These are phyloP conservation scores for Sebastes variabilis DNA, from an alignment of 2,797 vertebrate species.

Conservation along the genomic window DNA sequence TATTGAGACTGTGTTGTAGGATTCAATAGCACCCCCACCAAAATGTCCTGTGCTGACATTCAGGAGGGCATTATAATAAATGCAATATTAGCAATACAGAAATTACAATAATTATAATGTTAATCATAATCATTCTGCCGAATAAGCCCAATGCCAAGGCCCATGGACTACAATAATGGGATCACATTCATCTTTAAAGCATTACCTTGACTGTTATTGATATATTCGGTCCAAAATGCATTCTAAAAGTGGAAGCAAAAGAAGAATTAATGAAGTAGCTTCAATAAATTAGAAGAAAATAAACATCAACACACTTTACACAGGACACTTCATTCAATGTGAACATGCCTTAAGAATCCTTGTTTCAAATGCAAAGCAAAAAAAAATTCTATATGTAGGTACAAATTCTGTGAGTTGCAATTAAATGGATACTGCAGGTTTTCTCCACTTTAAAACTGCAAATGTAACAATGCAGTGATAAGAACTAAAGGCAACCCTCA, in stretches of 20 bases:
- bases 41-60: neutral
- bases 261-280: neutral
- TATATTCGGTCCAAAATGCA: constrained; percentile 56
- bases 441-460: neutral
- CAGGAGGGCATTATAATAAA: neutral
- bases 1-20: neutral
- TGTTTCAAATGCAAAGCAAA: neutral
- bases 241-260: constrained; percentile 60
- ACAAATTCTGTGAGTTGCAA: neutral
- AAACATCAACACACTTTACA: too few species aligned
- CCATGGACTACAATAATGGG: neutral
- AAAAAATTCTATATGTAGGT: neutral
- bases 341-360: neutral
- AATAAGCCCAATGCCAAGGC: neutral
- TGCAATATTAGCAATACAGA: neutral
- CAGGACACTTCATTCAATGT: neutral
- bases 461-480: neutral
- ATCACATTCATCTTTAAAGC: neutral
- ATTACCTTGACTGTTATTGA: constrained; percentile 64
- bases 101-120: neutral
- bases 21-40: neutral
- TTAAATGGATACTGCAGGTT: neutral
- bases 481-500: neutral
- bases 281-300: neutral
- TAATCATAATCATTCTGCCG: neutral